These are phyloP conservation scores for Hydropotes inermis DNA, from an alignment of 2,113 vertebrate species.

Conservation along the genomic window DNA sequence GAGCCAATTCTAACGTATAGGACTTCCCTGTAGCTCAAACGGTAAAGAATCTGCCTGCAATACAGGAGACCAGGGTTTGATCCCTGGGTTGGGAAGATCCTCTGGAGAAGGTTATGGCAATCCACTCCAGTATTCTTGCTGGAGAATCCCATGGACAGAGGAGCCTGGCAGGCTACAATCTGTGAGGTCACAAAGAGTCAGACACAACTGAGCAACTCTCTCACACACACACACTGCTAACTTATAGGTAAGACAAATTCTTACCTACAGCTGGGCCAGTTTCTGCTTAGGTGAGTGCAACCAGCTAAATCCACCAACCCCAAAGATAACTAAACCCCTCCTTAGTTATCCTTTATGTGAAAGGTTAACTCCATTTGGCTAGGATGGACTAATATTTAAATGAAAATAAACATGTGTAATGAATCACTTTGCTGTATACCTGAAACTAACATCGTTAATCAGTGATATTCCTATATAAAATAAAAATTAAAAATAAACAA, in stretches of 20 bases:
- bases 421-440: not conserved
- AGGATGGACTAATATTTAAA: not conserved
- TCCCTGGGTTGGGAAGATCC: not conserved
- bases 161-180: not conserved
- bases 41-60: not conserved
- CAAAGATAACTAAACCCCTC: not conserved
- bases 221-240: not conserved
- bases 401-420: not conserved
- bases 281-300: not conserved
- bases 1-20: not conserved
- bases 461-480: not conserved
- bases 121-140: not conserved
- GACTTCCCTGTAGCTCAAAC: not conserved
- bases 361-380: not conserved
- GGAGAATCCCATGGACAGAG: not conserved
- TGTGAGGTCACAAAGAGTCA: not conserved
- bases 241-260: not conserved
- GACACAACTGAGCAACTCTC: not conserved
- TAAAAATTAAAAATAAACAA: not conserved
- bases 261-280: not conserved
- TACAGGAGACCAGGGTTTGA: not conserved
- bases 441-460: not conserved
- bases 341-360: not conserved
- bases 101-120: not conserved
- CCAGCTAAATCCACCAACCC: not conserved